Evolutionary conservation across 2,113 vertebrate species (phyloP), one percentile per base, ranked within the genome.

Genomic region (Mastomys natalensis): DNA sequence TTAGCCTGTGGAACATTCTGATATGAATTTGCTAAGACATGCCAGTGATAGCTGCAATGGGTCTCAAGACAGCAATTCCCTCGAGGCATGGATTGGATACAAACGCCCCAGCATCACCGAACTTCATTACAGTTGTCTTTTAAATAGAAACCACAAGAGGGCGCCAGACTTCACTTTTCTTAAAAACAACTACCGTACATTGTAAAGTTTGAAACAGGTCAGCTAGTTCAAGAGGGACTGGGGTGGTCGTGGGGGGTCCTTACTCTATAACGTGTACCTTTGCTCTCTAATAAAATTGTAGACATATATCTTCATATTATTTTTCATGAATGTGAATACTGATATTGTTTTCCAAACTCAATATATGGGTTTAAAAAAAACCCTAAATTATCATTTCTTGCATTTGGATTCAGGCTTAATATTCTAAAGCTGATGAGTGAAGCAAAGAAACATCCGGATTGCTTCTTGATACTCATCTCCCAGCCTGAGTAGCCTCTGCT

Each of bases 101-200:
- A 82, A 40, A 90, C n/a, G 77, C 40, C 6, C 40, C 7, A 68
- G 72, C 17, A 40, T 22, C 34, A 5, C 26, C 60, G 29, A 89
- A 82, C 16, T 22, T 53, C 4, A 5, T 0, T 11, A 31, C 17
- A 10, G 45, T 72, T 70, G 16, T 78, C 17, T 72, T 94, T 84
- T 70, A 90, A 91, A 53, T 51, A 0, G 70, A 85, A 84, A 4
- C 97, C 98, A 91, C 96, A 74, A 98, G 98, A 87, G 98, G 98
- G 98, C 70, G 53, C 31, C 97, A 98, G n/a, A 98, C 91, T 87
- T 95, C 97, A 91, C 0, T n/a, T 87, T n/a, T 90, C 62, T 22
- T 11, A 19, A 5, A 58, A 45, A n/a, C 34, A 78, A 7, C 12
- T 26, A 1, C 26, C 45, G 22, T 5, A 4, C 13, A 1, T 48